Percentiles rank a stretch among this genome's conserved stretches.
Evolutionary conservation across 2,113 vertebrate species (phyloP).

Genomic region (Aptenodytes patagonicus): DNA sequence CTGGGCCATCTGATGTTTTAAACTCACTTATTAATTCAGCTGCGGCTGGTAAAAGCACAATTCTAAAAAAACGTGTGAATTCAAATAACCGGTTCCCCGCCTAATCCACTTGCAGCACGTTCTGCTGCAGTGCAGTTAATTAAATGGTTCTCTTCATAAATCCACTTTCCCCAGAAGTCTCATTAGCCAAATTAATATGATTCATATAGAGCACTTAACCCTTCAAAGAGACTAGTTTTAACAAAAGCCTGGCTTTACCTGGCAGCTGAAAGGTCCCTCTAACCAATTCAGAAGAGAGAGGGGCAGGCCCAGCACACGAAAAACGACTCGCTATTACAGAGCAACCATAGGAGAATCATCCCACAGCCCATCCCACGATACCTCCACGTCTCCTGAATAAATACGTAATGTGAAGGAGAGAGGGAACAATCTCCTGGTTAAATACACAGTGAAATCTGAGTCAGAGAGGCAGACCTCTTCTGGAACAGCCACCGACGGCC

Average conservation of each 20-base stretch:
- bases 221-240: not conserved
- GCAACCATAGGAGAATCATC: not conserved
- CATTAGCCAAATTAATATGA: conserved; percentile 55
- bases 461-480: not conserved
- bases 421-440: not conserved
- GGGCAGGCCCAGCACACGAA: not conserved
- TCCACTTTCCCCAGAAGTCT: conserved; percentile 43
- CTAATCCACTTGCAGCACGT: not conserved
- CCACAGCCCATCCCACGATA: not conserved
- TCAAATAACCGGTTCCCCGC: not conserved
- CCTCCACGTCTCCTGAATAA: not conserved
- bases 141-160: conserved; percentile 34
- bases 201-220: conserved; percentile 1
- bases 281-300: not conserved
- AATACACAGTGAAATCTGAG: not conserved
- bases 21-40: conserved; percentile 18
- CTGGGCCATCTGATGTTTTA: conserved; percentile 33
- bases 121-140: conserved; percentile 26
- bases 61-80: not conserved
- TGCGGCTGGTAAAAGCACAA: conserved; percentile 38
- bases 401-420: fast-evolving
- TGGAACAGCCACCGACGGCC: not conserved
- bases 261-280: not conserved
- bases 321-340: not conserved
- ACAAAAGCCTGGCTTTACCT: not conserved